Conservation (phyloP, 2,888 invertebrate species). For the Amiota minor region DNA sequence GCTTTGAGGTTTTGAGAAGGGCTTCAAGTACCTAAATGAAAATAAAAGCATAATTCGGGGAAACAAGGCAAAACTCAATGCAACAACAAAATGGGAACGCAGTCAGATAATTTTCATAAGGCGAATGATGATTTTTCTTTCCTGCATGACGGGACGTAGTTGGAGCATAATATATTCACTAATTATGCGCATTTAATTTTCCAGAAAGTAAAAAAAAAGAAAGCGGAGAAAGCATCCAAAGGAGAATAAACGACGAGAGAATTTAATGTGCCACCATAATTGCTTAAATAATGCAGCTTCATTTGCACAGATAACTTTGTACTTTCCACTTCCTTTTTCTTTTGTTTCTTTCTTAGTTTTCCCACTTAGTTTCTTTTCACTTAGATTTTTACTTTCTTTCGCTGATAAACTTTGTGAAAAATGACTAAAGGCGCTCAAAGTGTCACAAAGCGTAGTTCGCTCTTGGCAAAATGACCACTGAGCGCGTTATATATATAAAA, state of each 20-base stretch:
- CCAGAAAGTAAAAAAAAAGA: background rate
- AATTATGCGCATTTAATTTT: conserved; percentile 23
- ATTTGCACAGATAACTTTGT: conserved; percentile 18
- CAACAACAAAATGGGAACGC: background rate
- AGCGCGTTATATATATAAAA: too few species aligned
- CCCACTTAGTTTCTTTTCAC: too few species aligned
- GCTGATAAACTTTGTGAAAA: too few species aligned
- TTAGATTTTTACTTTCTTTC: too few species aligned
- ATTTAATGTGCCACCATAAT: conserved; percentile 10
- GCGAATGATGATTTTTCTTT: background rate
- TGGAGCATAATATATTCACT: conserved; percentile 12
- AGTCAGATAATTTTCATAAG: conserved; percentile 16
- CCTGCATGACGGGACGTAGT: background rate
- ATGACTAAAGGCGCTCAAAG: too few species aligned
- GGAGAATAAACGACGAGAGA: background rate
- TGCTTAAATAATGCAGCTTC: conserved; percentile 24
- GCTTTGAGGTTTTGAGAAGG: background rate
- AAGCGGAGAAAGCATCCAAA: background rate
- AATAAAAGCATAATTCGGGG: background rate
- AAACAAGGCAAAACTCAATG: background rate
- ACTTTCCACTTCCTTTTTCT: too few species aligned
- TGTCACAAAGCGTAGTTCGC: too few species aligned
- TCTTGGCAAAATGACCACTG: too few species aligned
- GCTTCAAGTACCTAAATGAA: background rate
- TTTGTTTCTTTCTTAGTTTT: too few species aligned